A percentile compares a stretch with the other conserved stretches of the same genome.
Conservation (phyloP, 2,888 invertebrate genomes). For the Leptopterna dolabrata region DNA sequence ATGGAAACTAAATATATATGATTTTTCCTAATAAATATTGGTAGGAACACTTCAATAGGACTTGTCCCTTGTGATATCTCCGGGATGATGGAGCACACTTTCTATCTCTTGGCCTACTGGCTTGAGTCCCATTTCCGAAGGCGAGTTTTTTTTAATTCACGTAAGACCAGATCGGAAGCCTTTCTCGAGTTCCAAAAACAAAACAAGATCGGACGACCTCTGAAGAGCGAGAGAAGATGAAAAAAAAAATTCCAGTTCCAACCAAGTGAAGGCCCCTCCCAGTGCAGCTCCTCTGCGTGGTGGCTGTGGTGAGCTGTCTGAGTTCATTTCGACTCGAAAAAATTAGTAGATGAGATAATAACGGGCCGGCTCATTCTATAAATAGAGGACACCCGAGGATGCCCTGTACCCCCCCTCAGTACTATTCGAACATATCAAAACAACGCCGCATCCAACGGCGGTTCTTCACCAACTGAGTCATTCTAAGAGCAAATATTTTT, state of each 20-base stretch:
- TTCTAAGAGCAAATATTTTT: no score
- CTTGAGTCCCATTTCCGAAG: slow-evolving; percentile 27
- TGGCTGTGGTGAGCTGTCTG: not conserved
- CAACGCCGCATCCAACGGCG: not conserved
- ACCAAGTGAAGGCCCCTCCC: not conserved
- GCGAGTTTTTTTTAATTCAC: slow-evolving; percentile 14
- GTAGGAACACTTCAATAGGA: no score
- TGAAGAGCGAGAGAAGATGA: not conserved
- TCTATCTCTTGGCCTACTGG: not conserved
- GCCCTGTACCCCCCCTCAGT: not conserved
- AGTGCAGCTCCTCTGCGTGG: not conserved
- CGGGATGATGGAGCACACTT: not conserved
- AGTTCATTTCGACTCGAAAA: not conserved
- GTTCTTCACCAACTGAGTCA: not conserved
- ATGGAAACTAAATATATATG: no score
- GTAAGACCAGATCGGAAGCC: not conserved
- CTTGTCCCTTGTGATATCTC: no score
- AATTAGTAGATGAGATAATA: slow-evolving; percentile 8
- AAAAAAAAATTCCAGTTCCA: slow-evolving; percentile 17
- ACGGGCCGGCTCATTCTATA: not conserved
- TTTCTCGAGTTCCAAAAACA: not conserved
- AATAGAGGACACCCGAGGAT: not conserved
- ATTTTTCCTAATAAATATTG: no score
- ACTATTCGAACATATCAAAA: not conserved
- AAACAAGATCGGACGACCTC: not conserved